phyloP scores from a whole-genome alignment of 1,140 invertebrate species.

The Drosophila repletoides region DNA sequence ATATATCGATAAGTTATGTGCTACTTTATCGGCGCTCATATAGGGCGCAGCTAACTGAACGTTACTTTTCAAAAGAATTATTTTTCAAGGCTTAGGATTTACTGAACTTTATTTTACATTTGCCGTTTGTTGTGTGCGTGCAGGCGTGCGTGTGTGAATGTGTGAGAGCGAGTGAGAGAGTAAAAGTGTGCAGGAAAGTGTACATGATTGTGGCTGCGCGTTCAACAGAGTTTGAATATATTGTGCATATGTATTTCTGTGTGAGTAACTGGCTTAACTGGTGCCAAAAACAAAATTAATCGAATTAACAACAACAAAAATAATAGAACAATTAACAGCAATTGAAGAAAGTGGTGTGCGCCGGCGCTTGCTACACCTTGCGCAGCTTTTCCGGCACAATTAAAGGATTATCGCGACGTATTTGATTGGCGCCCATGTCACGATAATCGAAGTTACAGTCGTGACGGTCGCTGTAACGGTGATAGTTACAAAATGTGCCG shows the following conservation, averaged over 20 bases:
- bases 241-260: neutral
- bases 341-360: neutral
- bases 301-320: constrained; percentile 21
- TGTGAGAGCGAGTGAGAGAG: too few relatives aligned
- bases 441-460: constrained; percentile 68
- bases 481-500: constrained; percentile 46
- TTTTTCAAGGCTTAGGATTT: too few relatives aligned
- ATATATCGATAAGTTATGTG: too few relatives aligned
- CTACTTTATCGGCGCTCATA: too few relatives aligned
- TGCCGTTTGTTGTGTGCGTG: too few relatives aligned
- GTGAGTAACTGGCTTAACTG: neutral
- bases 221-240: too few relatives aligned
- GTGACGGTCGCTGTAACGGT: constrained; percentile 69
- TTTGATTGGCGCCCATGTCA: constrained; percentile 53
- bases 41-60: too few relatives aligned
- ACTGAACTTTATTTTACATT: too few relatives aligned
- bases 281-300: constrained; percentile 6
- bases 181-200: too few relatives aligned
- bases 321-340: constrained; percentile 1
- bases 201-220: too few relatives aligned
- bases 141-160: too few relatives aligned
- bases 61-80: too few relatives aligned
- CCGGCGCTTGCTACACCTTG: constrained; percentile 26
- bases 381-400: constrained; percentile 47
- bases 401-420: constrained; percentile 60